phyloP scores from a whole-genome alignment of 2,888 invertebrate species.

The Temnothorax unifasciatus region DNA sequence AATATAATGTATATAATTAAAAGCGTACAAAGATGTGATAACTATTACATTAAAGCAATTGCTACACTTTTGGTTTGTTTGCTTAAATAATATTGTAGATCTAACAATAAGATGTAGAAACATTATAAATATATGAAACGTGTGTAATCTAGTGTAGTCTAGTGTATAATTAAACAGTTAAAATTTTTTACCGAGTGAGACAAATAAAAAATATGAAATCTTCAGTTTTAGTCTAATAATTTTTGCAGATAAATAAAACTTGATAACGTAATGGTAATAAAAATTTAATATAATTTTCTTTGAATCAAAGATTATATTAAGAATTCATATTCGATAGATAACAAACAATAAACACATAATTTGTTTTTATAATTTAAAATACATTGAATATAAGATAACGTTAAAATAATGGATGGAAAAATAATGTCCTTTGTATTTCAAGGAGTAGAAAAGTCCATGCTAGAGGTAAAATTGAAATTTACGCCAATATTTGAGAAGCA shows the following conservation, averaged over 20 bases:
- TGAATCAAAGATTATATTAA: neutral
- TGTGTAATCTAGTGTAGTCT: too few relatives aligned
- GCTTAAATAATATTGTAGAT: neutral
- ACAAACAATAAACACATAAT: neutral
- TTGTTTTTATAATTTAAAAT: neutral
- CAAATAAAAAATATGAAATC: neutral
- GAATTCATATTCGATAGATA: neutral
- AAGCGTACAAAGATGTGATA: neutral
- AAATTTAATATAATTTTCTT: neutral
- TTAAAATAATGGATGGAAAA: neutral
- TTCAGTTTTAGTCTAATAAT: neutral
- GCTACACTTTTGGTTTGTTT: neutral
- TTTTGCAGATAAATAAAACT: neutral
- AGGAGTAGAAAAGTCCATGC: neutral
- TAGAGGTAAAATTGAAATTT: constrained; percentile 22
- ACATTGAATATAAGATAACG: neutral
- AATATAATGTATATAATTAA: constrained; percentile 6
- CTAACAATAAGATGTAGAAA: neutral
- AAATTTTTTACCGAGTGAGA: neutral
- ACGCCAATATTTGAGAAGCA: constrained; percentile 3
- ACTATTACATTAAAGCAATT: neutral
- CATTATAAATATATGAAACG: neutral
- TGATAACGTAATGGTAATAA: neutral
- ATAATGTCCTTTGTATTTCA: neutral
- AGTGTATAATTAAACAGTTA: neutral